Evolutionary conservation across 92 coral and sea anemone genomes (phyloP).

Genomic region (Epizoanthus illoricatus): DNA sequence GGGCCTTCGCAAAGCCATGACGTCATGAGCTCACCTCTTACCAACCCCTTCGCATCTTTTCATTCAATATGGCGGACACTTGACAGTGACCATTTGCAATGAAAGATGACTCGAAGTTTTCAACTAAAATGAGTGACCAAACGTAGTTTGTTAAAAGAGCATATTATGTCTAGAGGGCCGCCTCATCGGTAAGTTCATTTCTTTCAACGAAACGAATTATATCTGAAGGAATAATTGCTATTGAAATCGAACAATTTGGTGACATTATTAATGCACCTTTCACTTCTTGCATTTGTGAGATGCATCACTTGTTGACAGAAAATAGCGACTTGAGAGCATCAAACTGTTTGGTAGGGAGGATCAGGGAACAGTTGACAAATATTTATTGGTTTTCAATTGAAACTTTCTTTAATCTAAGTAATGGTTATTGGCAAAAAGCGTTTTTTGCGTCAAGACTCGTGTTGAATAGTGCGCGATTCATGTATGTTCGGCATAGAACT

Average conservation of each 20-base stretch:
- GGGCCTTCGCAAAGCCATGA: not conserved
- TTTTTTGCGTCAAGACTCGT: no score
- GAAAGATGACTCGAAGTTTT: slow-evolving; percentile 17
- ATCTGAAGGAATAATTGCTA: slow-evolving; percentile 7
- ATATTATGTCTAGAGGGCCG: slow-evolving; percentile 39
- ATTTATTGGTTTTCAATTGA: no score
- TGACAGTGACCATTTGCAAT: slow-evolving; percentile 25
- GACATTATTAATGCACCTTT: not conserved
- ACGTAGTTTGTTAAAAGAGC: slow-evolving; percentile 18
- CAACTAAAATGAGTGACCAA: slow-evolving; percentile 13
- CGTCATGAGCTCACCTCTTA: slow-evolving; percentile 16
- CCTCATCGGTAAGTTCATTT: slow-evolving; percentile 34
- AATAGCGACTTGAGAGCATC: not conserved
- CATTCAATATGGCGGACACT: slow-evolving; percentile 44
- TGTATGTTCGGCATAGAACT: no score
- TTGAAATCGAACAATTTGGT: slow-evolving; percentile 5
- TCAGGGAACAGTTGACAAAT: no score
- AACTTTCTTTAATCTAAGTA: not conserved
- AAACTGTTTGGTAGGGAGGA: no score
- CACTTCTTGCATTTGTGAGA: slow-evolving; percentile 1
- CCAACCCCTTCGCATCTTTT: slow-evolving; percentile 40
- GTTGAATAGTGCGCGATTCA: no score
- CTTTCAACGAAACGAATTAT: not conserved
- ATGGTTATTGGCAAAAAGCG: no score
- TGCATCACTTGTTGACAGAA: slow-evolving; percentile 3